phyloP scores from a whole-genome alignment of 1,140 invertebrate genomes.

The Oryzaephilus surinamensis region DNA sequence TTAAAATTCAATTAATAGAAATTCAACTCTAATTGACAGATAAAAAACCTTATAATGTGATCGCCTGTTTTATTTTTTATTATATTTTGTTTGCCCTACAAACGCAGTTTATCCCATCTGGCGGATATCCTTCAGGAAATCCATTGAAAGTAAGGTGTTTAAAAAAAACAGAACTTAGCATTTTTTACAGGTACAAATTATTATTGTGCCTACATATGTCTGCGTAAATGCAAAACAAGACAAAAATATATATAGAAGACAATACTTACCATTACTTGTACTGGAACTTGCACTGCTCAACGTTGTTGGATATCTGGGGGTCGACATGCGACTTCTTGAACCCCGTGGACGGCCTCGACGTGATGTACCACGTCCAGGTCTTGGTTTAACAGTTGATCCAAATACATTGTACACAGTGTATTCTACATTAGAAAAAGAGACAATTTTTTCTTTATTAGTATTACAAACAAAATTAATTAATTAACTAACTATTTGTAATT shows the following conservation, averaged over 20 bases:
- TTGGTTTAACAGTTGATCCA: slow-evolving; percentile 34
- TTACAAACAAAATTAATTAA: slow-evolving; percentile 7
- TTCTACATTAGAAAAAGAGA: slow-evolving; percentile 19
- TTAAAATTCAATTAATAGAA: no score
- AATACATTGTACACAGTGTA: slow-evolving; percentile 31
- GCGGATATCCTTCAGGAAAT: slow-evolving; percentile 16
- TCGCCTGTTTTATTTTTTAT: no score
- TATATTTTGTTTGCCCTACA: no score
- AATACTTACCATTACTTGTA: slow-evolving; percentile 5
- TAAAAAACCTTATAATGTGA: no score
- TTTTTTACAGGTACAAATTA: slow-evolving; percentile 6
- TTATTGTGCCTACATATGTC: no score
- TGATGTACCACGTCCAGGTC: slow-evolving; percentile 45
- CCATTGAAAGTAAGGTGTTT: slow-evolving; percentile 13
- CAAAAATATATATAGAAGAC: no score
- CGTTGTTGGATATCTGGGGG: slow-evolving; percentile 3
- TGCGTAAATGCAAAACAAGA: no score
- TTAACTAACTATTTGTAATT: slow-evolving; percentile 23
- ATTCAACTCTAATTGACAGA: no score
- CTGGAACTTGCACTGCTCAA: not conserved
- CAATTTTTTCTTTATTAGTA: slow-evolving; percentile 6
- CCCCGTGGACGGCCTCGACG: slow-evolving; percentile 58
- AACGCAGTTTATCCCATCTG: no score
- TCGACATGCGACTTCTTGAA: slow-evolving; percentile 42
- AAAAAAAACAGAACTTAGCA: slow-evolving; percentile 1